These are phyloP conservation scores for Zaprionus tsacasi DNA, from an alignment of 1,140 invertebrate genomes.

Conservation along the genomic window DNA sequence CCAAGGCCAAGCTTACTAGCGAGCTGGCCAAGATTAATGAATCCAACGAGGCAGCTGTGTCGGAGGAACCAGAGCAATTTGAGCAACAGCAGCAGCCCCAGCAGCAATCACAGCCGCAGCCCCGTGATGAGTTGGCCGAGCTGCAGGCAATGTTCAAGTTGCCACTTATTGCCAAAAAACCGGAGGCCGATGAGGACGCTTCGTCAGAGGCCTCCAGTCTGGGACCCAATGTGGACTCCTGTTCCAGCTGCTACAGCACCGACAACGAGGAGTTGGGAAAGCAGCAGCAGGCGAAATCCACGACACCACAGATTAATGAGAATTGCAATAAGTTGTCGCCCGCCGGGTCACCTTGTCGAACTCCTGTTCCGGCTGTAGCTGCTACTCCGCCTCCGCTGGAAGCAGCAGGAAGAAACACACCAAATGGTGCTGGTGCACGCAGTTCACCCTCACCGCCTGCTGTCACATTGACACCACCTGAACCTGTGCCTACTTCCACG, in stretches of 20 bases:
- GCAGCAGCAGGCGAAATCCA: conserved; percentile 23
- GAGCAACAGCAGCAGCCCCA: conserved; percentile 89
- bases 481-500: conserved; percentile 41
- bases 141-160: conserved; percentile 83
- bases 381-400: neutral
- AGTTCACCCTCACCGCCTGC: conserved; percentile 56
- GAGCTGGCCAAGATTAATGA: conserved; percentile 77
- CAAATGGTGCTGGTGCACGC: neutral
- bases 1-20: no score
- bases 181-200: conserved; percentile 76
- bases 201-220: conserved; percentile 86
- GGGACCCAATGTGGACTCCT: conserved; percentile 88
- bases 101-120: conserved; percentile 81
- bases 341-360: neutral
- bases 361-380: neutral
- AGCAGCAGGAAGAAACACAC: neutral
- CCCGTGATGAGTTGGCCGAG: conserved; percentile 85
- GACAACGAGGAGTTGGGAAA: conserved; percentile 85
- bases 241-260: conserved; percentile 86
- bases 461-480: conserved; percentile 56
- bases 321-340: conserved; percentile 61
- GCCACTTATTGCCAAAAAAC: conserved; percentile 52
- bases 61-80: conserved; percentile 50
- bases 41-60: conserved; percentile 62
- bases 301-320: conserved; percentile 57